Conservation (phyloP, 1,140 invertebrate genomes). For the Drosophila nannoptera region DNA sequence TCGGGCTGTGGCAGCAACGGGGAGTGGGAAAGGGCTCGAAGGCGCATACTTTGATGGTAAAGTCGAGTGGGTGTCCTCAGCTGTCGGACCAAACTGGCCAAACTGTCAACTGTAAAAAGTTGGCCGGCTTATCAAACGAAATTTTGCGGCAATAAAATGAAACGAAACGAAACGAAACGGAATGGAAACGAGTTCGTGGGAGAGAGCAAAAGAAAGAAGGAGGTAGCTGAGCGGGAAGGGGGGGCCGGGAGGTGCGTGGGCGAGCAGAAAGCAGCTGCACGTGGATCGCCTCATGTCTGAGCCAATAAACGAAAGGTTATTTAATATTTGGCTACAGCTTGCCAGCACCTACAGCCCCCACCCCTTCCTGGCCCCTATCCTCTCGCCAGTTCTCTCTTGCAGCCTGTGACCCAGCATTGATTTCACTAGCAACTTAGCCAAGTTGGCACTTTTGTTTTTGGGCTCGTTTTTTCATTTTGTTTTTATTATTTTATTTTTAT, state of each 20-base stretch:
- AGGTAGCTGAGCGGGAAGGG: not conserved
- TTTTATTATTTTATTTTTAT: not conserved
- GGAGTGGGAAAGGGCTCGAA: slow-evolving; percentile 1
- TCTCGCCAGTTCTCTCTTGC: not conserved
- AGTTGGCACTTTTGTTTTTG: slow-evolving; percentile 58
- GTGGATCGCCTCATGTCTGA: slow-evolving; percentile 56
- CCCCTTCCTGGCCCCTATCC: not conserved
- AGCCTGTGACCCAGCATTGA: not conserved
- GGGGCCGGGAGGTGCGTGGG: slow-evolving; percentile 15
- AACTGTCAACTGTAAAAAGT: slow-evolving; percentile 74
- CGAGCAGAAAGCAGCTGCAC: slow-evolving; percentile 23
- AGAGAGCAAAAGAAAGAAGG: not conserved
- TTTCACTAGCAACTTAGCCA: slow-evolving; percentile 50
- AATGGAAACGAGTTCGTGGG: slow-evolving; percentile 9
- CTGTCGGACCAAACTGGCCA: slow-evolving; percentile 18
- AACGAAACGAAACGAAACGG: slow-evolving; percentile 44
- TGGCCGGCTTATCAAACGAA: slow-evolving; percentile 70
- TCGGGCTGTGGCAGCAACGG: slow-evolving; percentile 3
- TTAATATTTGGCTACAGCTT: slow-evolving; percentile 70
- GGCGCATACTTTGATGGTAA: slow-evolving; percentile 7
- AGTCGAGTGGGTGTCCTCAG: slow-evolving; percentile 6
- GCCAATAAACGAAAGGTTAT: slow-evolving; percentile 76
- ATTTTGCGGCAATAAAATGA: slow-evolving; percentile 75
- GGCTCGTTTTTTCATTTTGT: slow-evolving; percentile 15
- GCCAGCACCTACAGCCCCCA: slow-evolving; percentile 14